phyloP scores from a whole-genome alignment of 2,113 vertebrate genomes.

The Neotragus pygmaeus region DNA sequence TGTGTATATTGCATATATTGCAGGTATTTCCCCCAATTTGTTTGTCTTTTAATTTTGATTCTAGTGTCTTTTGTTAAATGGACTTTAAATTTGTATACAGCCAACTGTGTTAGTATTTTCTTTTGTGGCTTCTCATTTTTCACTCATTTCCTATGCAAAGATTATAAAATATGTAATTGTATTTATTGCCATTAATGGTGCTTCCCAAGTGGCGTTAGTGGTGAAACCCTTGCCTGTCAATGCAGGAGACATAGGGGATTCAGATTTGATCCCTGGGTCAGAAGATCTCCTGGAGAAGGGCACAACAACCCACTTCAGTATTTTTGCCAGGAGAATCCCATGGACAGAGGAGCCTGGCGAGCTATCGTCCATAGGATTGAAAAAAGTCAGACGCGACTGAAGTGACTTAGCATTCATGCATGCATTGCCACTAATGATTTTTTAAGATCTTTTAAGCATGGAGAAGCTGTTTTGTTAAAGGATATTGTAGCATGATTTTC shows the following conservation, averaged over 20 bases:
- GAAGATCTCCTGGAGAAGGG: background rate
- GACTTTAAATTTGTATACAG: background rate
- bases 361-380: background rate
- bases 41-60: slow-evolving; percentile 26
- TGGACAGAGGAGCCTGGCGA: background rate
- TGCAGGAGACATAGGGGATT: background rate
- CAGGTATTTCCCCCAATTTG: background rate
- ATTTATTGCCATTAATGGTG: background rate
- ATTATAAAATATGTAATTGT: background rate
- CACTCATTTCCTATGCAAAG: background rate
- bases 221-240: background rate
- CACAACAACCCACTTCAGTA: background rate
- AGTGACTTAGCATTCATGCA: background rate
- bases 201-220: background rate
- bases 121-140: background rate
- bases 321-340: background rate
- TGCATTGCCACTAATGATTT: background rate
- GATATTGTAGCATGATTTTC: background rate
- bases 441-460: background rate
- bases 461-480: background rate
- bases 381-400: background rate
- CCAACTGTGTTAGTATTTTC: background rate
- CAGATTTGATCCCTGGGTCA: background rate
- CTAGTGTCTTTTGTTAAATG: background rate
- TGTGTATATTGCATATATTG: background rate